phyloP scores from a whole-genome alignment of 2,888 invertebrate genomes.

The Meghimatium bilineatum region DNA sequence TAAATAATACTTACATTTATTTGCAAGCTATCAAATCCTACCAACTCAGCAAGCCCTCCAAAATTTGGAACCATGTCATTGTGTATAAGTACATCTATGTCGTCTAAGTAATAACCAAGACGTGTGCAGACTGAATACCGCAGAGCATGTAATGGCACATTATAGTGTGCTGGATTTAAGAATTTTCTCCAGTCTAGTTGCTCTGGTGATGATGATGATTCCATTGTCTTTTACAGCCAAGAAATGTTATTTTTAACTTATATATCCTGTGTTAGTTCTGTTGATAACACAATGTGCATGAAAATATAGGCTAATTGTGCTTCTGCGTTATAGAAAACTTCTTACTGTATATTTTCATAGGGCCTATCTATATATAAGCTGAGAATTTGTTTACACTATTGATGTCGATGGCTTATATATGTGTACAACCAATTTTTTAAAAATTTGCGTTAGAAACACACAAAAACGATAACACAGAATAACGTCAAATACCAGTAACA shows the following conservation, averaged over 20 bases:
- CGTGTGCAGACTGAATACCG: slow-evolving; percentile 56
- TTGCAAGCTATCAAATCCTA: slow-evolving; percentile 62
- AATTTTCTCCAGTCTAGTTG: slow-evolving; percentile 1
- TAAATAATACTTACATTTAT: slow-evolving; percentile 49
- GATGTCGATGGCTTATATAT: no score
- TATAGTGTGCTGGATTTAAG: slow-evolving; percentile 42
- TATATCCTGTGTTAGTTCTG: background rate
- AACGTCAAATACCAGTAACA: no score
- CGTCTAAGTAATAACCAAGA: slow-evolving; percentile 59
- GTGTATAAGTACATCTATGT: slow-evolving; percentile 51
- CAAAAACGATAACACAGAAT: no score
- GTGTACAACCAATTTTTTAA: no score
- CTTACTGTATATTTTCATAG: no score
- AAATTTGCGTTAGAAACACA: no score
- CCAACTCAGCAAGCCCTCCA: slow-evolving; percentile 63
- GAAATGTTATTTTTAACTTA: background rate
- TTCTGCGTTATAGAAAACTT: no score
- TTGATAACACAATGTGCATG: background rate
- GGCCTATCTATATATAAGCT: no score
- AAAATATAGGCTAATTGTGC: no score
- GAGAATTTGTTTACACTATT: no score
- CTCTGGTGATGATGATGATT: background rate
- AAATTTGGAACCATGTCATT: slow-evolving; percentile 62
- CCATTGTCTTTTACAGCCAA: background rate
- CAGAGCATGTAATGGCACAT: slow-evolving; percentile 59